Conservation (phyloP, 2,888 invertebrate genomes). For the Phrixothrix hirtus region DNA sequence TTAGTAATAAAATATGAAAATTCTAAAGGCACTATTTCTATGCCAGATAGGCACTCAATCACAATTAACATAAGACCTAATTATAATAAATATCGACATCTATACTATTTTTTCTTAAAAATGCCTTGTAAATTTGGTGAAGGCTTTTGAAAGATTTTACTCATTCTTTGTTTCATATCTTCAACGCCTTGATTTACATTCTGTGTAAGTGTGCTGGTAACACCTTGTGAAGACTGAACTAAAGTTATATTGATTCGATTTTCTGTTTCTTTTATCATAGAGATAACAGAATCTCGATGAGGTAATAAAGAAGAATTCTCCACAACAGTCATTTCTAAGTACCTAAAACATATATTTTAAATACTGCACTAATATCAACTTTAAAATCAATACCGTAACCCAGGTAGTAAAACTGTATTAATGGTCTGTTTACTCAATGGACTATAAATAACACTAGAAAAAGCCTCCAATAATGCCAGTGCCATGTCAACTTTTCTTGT, state of each 20-base stretch:
- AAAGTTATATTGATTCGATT: constrained; percentile 50
- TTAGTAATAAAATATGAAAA: constrained; percentile 19
- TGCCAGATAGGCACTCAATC: constrained; percentile 1
- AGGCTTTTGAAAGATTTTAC: constrained; percentile 61
- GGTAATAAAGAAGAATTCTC: constrained; percentile 55
- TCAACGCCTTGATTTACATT: constrained; percentile 62
- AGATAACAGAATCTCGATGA: constrained; percentile 59
- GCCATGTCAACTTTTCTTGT: constrained; percentile 63
- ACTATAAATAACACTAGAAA: constrained; percentile 63
- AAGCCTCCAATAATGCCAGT: constrained; percentile 66
- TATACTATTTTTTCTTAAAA: constrained; percentile 55
- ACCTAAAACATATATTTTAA: constrained; percentile 43
- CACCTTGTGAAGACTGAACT: constrained; percentile 28
- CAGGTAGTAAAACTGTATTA: constrained; percentile 57
- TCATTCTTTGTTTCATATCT: constrained; percentile 64
- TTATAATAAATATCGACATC: constrained; percentile 3
- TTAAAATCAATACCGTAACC: too few species aligned
- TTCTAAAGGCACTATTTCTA: constrained; percentile 17
- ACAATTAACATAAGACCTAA: constrained; percentile 5
- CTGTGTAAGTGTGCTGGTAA: constrained; percentile 42
- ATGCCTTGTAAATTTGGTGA: constrained; percentile 55
- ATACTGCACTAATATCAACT: too few species aligned
- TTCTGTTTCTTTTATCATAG: constrained; percentile 61
- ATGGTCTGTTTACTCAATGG: constrained; percentile 59
- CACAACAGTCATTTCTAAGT: constrained; percentile 57